phyloP scores from a whole-genome alignment of 2,888 invertebrate species.

The Chorisops tibialis region DNA sequence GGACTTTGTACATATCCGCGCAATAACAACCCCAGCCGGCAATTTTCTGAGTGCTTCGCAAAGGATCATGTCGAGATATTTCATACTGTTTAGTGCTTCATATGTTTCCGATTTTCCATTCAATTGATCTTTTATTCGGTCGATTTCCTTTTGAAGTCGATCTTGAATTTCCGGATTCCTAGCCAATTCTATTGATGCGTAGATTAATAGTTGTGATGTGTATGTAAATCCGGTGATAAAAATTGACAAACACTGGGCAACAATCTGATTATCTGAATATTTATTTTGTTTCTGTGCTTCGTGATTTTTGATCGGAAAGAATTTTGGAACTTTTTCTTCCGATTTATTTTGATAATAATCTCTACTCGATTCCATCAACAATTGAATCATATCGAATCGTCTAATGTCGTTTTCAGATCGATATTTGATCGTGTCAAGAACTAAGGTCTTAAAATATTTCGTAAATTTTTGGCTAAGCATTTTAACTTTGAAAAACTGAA shows the following conservation, averaged over 20 bases:
- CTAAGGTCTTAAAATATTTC: slow-evolving; percentile 50
- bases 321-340: not conserved
- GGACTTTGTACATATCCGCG: slow-evolving; percentile 56
- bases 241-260: slow-evolving; percentile 58
- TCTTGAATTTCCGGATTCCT: slow-evolving; percentile 59
- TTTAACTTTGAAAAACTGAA: slow-evolving; percentile 39
- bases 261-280: slow-evolving; percentile 55
- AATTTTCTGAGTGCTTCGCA: slow-evolving; percentile 57
- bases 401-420: slow-evolving; percentile 52
- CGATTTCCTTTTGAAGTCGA: slow-evolving; percentile 56
- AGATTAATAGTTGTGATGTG: slow-evolving; percentile 50
- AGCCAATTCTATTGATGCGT: slow-evolving; percentile 58
- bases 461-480: slow-evolving; percentile 45
- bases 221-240: slow-evolving; percentile 60
- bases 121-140: slow-evolving; percentile 49
- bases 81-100: slow-evolving; percentile 57
- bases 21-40: slow-evolving; percentile 53
- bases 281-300: not conserved
- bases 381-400: slow-evolving; percentile 57
- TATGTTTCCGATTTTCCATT: slow-evolving; percentile 55
- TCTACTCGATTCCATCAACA: slow-evolving; percentile 54
- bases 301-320: no score
- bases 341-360: slow-evolving; percentile 36
- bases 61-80: slow-evolving; percentile 58
- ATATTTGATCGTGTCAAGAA: slow-evolving; percentile 51